These are phyloP conservation scores for Heterotilapia buettikoferi DNA, from an alignment of 2,113 vertebrate genomes.

Conservation along the genomic window DNA sequence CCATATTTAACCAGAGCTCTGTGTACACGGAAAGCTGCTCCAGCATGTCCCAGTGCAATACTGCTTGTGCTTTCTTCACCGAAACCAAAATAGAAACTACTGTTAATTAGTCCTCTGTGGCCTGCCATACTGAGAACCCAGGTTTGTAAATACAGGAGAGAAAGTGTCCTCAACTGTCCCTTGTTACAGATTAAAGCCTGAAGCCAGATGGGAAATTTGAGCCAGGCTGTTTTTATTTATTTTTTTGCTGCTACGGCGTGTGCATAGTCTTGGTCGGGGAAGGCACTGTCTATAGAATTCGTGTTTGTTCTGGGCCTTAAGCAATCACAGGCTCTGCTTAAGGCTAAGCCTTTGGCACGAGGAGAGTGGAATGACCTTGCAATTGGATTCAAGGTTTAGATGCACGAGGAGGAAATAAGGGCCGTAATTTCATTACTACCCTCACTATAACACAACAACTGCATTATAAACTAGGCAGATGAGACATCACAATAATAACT, in stretches of 20 bases:
- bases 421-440: neutral
- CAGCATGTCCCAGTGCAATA: neutral
- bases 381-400: neutral
- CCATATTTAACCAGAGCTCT: conserved; percentile 35
- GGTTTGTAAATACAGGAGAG: conserved; percentile 40
- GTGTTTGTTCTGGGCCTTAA: neutral
- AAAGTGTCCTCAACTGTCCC: conserved; percentile 27
- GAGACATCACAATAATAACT: neutral
- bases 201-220: conserved; percentile 20
- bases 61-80: conserved; percentile 23
- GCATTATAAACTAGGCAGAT: neutral
- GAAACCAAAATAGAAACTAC: conserved; percentile 43
- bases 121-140: conserved; percentile 6
- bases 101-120: conserved; percentile 59
- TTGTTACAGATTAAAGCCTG: conserved; percentile 27
- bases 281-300: neutral
- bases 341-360: neutral
- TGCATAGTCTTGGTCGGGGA: neutral
- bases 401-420: neutral
- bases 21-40: conserved; percentile 19
- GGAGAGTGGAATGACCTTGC: neutral
- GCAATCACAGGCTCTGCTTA: neutral
- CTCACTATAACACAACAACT: neutral
- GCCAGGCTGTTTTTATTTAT: neutral
- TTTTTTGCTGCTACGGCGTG: neutral